Evolutionary conservation across 2,888 invertebrate species (phyloP), one percentile per base, ranked within the genome.

Genomic region (Protodeltote pygarga): DNA sequence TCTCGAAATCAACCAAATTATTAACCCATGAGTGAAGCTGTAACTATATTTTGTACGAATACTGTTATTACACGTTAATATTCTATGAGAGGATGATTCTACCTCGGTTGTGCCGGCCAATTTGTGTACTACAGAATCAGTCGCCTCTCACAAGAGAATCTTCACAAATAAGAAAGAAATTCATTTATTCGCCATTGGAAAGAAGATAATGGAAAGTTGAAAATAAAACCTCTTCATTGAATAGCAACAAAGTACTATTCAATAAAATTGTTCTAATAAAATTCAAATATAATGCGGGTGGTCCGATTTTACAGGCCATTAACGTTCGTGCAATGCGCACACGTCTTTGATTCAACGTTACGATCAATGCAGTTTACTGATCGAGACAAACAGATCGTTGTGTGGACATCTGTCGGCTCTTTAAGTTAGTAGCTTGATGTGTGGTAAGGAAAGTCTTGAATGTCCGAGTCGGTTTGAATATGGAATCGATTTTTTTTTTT

Each of bases 301-400:
- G 82, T 80, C 83, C 58, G 55, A 65, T 76, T 77, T 77, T 69
- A 81, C 63, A 50, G 62, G 47, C 71, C 58, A 76, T 77, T 76
- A 77, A 78, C 62, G 51, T 63, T 39, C 42, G 38, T 37, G 48
- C 58, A 60, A 21, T 54, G 68, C 71, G 72, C 71, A 34, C 17
- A 62, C 53, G 55, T 53, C 57, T 55, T 67, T 57, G 66, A 67
- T 61, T 52, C 53, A 40, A 54, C 61, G 52, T 68, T 65, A 73
- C 71, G 71, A 75, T 47, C 65, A 45, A 55, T 59, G 54, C 51
- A 62, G 71, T 66, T 73, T 64, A 66, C 42, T 52, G 45, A 44
- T 44, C 41, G 35, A 39, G 60, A 75, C 73, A 75, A 61, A 45
- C 54, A 46, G 25, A 16, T 19, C 50, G 34, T 66, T 73, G 66